Conservation (phyloP, 2,888 invertebrate genomes). For the Dyspetes luteomarginatus region DNA sequence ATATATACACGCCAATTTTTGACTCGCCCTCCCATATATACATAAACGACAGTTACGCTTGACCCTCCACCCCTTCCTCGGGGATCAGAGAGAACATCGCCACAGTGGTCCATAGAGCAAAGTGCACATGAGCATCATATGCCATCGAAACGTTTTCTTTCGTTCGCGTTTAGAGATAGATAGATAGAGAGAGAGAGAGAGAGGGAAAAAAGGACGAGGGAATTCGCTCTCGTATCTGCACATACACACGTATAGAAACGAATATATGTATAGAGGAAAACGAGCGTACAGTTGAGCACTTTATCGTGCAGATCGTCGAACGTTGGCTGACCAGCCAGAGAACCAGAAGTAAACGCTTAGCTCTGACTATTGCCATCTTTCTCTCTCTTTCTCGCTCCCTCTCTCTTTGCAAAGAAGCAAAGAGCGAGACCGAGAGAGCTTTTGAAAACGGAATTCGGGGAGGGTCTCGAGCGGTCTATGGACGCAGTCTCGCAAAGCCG, state of each 20-base stretch:
- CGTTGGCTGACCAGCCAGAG: slow-evolving; percentile 56
- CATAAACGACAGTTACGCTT: slow-evolving; percentile 26
- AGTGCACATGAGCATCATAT: slow-evolving; percentile 42
- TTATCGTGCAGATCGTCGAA: slow-evolving; percentile 40
- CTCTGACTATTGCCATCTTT: slow-evolving; percentile 20
- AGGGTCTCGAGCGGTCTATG: slow-evolving; percentile 48
- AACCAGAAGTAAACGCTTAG: slow-evolving; percentile 53
- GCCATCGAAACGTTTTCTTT: slow-evolving; percentile 48
- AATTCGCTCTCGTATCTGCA: slow-evolving; percentile 17
- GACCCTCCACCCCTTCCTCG: slow-evolving; percentile 17
- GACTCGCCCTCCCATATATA: too few relatives aligned
- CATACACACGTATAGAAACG: slow-evolving; percentile 10
- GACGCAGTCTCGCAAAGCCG: slow-evolving; percentile 55
- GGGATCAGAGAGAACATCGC: slow-evolving; percentile 34
- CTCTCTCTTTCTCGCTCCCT: slow-evolving; percentile 29
- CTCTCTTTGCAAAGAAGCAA: slow-evolving; percentile 5
- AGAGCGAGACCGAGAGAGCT: slow-evolving; percentile 25
- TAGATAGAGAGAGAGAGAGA: slow-evolving; percentile 23
- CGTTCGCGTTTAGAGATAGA: slow-evolving; percentile 25
- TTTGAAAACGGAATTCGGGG: slow-evolving; percentile 58
- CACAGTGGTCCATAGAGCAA: slow-evolving; percentile 41
- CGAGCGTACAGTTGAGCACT: slow-evolving; percentile 36
- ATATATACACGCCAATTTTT: slow-evolving; percentile 1
- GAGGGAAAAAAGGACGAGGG: background rate
- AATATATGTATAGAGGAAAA: background rate